Evolutionary conservation across 2,797 vertebrate species (phyloP), one percentile per base, ranked within the genome.

Genomic region (Poecilia wingei): DNA sequence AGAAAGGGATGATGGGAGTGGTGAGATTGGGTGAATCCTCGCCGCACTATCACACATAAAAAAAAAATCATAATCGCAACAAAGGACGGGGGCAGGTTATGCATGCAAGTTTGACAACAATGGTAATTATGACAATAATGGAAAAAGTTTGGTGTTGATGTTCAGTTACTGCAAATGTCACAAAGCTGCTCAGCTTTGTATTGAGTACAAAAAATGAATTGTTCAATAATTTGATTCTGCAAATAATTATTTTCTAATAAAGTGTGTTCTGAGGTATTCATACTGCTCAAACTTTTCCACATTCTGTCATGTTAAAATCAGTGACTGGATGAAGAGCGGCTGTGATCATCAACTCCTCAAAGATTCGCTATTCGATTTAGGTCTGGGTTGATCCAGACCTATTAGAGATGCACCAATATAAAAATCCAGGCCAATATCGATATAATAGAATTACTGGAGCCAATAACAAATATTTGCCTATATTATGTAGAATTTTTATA

Each of bases 101-200:
- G 95, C 95, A 94, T 92, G 49, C 92, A 95, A 96, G 97, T 93
- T 88, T 87, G 89, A 95, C 94, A 95, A 96, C 96, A 96, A 97
- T 94, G 91, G 93, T 95, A 95, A 97, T 97, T 95, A 93, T 93
- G 93, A 94, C 91, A 92, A 94, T 94, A 93, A 96, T 91, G 36
- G 94, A 94, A 93, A 92, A 92, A 91, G 87, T 93, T 93, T 89
- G 91, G 69, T 76, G 80, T 93, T 46, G 14, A 13, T 89, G 82
- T 80, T 79, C 84, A 64, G 84, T 78, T 89, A 85, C 87, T 81
- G 82, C 69, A 78, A 84, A 79, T 81, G 72, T 84, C 82, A 86
- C 75, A 72, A 75, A 82, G 84, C 68, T 82, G 73, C 80, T 82
- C 77, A 76, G 13, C 80, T 79, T 77, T 69, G 43, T 28, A 70